Evolutionary conservation across 2,888 invertebrate genomes (phyloP).

Genomic region (Cheilosia scutellata): DNA sequence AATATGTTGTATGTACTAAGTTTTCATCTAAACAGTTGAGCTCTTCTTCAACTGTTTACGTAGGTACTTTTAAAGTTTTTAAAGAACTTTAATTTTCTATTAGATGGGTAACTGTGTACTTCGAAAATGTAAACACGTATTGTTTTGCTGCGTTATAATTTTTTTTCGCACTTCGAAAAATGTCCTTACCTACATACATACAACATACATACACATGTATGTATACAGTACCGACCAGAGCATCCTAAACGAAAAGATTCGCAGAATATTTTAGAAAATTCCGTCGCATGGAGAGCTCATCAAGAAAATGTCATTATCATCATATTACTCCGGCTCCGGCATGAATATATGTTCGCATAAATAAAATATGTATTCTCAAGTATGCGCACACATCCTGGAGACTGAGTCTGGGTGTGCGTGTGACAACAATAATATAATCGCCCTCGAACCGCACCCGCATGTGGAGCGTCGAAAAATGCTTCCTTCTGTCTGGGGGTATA

Average conservation of each 20-base stretch:
- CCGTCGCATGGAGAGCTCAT: conserved; percentile 48
- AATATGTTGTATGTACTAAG: too few relatives aligned
- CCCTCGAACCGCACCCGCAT: background rate
- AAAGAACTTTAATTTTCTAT: too few relatives aligned
- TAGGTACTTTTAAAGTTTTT: too few relatives aligned
- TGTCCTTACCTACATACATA: too few relatives aligned
- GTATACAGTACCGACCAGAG: too few relatives aligned
- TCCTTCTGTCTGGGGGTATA: conserved; percentile 15
- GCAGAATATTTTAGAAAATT: conserved; percentile 18
- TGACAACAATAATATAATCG: conserved; percentile 48
- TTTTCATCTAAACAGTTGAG: too few relatives aligned
- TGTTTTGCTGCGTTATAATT: too few relatives aligned
- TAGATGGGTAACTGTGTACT: too few relatives aligned
- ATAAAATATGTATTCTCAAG: conserved; percentile 2
- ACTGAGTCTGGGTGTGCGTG: conserved; percentile 6
- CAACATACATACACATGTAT: too few relatives aligned
- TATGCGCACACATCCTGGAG: conserved; percentile 21
- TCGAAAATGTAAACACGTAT: too few relatives aligned
- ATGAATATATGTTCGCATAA: conserved; percentile 38
- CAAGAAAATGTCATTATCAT: conserved; percentile 46
- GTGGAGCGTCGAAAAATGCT: background rate
- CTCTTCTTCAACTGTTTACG: too few relatives aligned
- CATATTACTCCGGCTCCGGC: conserved; percentile 32
- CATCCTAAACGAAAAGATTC: background rate
- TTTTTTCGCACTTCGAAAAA: too few relatives aligned